phyloP scores from a whole-genome alignment of 2,888 invertebrate genomes.

The Drosophila aldrichi region DNA sequence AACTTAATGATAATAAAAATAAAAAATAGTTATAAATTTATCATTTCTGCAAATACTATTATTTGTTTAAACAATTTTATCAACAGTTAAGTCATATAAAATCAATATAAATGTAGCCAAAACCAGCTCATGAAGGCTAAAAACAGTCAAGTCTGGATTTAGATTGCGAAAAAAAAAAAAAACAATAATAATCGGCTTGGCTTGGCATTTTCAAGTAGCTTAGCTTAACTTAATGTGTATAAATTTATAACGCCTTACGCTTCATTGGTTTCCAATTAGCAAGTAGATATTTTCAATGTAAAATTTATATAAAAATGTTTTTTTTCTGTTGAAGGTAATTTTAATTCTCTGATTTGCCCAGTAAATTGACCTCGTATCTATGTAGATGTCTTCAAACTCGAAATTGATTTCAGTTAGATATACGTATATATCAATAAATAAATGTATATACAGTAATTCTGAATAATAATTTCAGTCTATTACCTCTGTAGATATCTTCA shows the following conservation, averaged over 20 bases:
- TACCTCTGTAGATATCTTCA: no score
- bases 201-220: background rate
- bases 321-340: constrained; percentile 3
- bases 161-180: background rate
- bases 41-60: background rate
- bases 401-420: background rate
- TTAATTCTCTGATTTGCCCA: background rate
- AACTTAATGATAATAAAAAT: no score
- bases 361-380: background rate
- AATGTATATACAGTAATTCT: background rate
- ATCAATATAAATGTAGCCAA: background rate
- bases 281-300: constrained; percentile 7
- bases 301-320: background rate
- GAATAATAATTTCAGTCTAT: no score
- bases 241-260: background rate
- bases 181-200: background rate
- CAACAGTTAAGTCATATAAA: background rate
- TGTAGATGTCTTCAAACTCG: background rate
- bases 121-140: background rate
- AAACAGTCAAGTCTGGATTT: background rate
- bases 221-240: background rate
- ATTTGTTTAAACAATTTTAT: background rate
- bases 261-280: constrained; percentile 6
- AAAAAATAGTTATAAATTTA: background rate
- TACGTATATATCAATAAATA: no score